phyloP scores from a whole-genome alignment of 2,888 invertebrate genomes.

The Zygothrica quintamaculata region DNA sequence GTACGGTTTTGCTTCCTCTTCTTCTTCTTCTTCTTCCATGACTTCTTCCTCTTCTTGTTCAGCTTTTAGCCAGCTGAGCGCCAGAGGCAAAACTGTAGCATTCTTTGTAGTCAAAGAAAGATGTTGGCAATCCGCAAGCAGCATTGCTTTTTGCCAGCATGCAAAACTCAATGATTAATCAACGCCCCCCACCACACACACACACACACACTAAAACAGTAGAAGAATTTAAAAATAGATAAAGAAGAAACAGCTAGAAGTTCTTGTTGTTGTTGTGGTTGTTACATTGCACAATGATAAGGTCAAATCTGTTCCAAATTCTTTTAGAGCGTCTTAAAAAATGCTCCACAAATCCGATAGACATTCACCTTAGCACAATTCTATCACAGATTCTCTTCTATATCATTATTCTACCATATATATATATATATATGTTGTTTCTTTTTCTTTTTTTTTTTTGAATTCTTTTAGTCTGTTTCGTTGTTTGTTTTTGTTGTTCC shows the following conservation, averaged over 20 bases:
- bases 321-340: too few relatives aligned
- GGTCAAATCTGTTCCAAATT: conserved; percentile 74
- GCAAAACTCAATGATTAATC: conserved; percentile 69
- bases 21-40: neutral
- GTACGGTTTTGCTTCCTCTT: neutral
- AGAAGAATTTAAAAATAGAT: neutral
- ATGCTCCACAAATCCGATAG: conserved; percentile 23
- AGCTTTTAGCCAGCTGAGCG: conserved; percentile 17
- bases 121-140: conserved; percentile 19
- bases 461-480: conserved; percentile 2
- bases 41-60: neutral
- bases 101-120: conserved; percentile 9
- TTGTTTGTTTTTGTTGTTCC: conserved; percentile 47
- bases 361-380: conserved; percentile 49
- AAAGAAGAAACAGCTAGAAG: conserved; percentile 29
- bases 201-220: conserved; percentile 3
- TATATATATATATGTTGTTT: neutral
- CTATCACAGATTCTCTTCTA: conserved; percentile 29
- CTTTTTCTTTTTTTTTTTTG: conserved; percentile 4
- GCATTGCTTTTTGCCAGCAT: conserved; percentile 29
- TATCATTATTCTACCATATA: conserved; percentile 18
- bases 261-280: too few relatives aligned
- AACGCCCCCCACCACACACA: conserved; percentile 57
- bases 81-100: conserved; percentile 12
- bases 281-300: conserved; percentile 62